Base-by-base conservation (phyloP, 2,113 vertebrate genomes). In the Pelusios castaneus region DNA sequence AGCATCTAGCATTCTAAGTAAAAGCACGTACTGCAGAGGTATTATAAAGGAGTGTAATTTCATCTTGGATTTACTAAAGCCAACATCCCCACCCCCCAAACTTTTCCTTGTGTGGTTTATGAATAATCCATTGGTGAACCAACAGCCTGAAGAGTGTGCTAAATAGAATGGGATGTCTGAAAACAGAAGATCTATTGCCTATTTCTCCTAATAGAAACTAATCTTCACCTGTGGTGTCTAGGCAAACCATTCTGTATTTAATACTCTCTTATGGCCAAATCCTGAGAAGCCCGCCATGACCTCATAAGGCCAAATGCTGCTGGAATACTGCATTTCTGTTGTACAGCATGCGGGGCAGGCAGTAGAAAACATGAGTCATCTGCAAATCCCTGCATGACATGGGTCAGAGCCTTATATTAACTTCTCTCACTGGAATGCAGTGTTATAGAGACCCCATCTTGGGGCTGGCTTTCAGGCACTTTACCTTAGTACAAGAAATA, bases 381-480 rank as follows among this genome's bases (percentile, higher is more conserved):
- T 73, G 56, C 41, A 91, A 93, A 94, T 85, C 70, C 49, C 94
- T 67, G 17, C 54, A 51, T 88, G 90, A 67, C 63, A 70, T 38
- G 63, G n/a, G 63, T 63, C 27, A 82, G 89, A 90, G 75, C 25
- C 80, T 87, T 81, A 43, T 87, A 95, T 91, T 90, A 91, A 95
- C 81, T 94, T 80, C 16, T 52, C 85, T 47, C 80, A 54, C 79
- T 24, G 58, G 90, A 95, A 95, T 43, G 25, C 41, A 45, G 13
- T 1, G 5, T 41, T 73, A 86, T 58, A 89, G 82, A 91, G 56
- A 76, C 80, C 75, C 73, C 78, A 94, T 96, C 96, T 96, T 96
- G 94, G 95, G 94, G 87, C 31, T 80, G 93, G 80, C 92, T 91
- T 96, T 90, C 92, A 91, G 87, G 93, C 87, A 4, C 49, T 84